phyloP scores from a whole-genome alignment of 2,113 vertebrate species.

The Noturus placidus region DNA sequence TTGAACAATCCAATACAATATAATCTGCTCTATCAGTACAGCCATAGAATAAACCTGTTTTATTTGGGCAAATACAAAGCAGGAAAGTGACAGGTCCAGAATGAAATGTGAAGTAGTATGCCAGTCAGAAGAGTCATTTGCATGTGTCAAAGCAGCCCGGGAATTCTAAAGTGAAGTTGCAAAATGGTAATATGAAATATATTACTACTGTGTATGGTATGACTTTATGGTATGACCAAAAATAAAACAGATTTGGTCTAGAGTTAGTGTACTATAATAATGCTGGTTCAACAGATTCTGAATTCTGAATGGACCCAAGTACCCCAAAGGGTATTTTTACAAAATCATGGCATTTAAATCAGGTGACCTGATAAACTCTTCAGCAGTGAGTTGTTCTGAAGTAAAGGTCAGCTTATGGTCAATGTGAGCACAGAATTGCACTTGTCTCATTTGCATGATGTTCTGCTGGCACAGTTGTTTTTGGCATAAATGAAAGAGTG shows the following conservation, averaged over 20 bases:
- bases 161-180: background rate
- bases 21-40: background rate
- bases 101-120: background rate
- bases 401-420: slow-evolving; percentile 8
- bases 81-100: background rate
- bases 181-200: background rate
- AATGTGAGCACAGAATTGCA: background rate
- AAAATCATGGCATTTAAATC: background rate
- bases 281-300: background rate
- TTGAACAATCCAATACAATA: background rate
- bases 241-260: background rate
- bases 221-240: background rate
- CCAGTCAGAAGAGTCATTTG: background rate
- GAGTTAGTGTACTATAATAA: background rate
- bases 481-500: background rate
- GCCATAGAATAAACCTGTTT: background rate
- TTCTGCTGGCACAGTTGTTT: slow-evolving; percentile 5
- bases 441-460: slow-evolving; percentile 7
- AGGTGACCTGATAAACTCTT: background rate
- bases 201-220: background rate
- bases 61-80: background rate
- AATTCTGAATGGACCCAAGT: background rate
- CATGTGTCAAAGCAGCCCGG: background rate
- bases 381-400: background rate
- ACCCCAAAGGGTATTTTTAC: background rate